phyloP scores from a whole-genome alignment of 2,797 vertebrate genomes.

The Pempheris klunzingeri region DNA sequence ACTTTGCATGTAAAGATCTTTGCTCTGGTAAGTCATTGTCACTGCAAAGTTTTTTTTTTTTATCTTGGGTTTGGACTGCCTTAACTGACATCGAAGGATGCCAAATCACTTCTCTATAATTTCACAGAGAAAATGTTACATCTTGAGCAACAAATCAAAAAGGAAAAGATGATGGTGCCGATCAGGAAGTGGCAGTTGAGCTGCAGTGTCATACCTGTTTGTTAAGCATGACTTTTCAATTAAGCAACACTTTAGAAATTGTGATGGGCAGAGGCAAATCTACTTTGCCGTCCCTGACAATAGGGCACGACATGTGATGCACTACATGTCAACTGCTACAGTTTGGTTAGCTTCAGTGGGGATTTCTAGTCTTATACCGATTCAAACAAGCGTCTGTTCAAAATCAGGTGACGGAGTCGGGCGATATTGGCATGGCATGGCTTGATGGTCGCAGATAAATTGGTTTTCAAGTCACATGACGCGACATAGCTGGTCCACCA shows the following conservation, averaged over 20 bases:
- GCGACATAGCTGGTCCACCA: not conserved
- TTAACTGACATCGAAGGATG: not conserved
- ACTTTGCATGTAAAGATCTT: not conserved
- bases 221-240: not conserved
- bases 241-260: not conserved
- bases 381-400: not conserved
- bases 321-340: not conserved
- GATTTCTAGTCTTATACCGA: not conserved
- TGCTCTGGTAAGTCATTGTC: not conserved
- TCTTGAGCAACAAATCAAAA: not conserved
- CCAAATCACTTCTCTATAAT: not conserved
- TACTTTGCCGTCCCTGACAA: not conserved
- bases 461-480: no score
- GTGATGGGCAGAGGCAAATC: not conserved
- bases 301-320: not conserved
- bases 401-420: not conserved
- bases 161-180: not conserved
- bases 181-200: not conserved
- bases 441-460: not conserved
- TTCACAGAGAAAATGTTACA: not conserved
- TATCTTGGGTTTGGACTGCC: not conserved
- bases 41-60: not conserved
- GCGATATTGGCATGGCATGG: not conserved
- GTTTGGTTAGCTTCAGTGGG: not conserved
- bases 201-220: not conserved